Evolutionary conservation across 1,140 invertebrate genomes (phyloP).

Genomic region (Hylaeus anthracinus): DNA sequence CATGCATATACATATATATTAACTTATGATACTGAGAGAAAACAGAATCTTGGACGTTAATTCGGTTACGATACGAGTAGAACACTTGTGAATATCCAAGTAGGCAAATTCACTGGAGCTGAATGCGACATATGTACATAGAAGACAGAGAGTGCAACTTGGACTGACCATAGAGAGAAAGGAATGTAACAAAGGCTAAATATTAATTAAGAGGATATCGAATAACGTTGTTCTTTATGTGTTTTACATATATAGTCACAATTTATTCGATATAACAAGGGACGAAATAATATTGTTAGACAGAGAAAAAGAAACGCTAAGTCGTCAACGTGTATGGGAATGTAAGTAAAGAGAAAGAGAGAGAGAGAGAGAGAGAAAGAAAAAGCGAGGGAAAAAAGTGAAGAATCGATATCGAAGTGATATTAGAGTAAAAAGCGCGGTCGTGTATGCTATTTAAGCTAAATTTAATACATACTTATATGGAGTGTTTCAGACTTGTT

Average conservation of each 20-base stretch:
- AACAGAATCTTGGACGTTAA: constrained; percentile 33
- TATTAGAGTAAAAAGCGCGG: constrained; percentile 66
- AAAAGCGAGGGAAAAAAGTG: constrained; percentile 3
- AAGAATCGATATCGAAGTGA: constrained; percentile 70
- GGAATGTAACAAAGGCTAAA: constrained; percentile 68
- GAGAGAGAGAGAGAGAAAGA: background rate
- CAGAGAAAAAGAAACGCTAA: constrained; percentile 47
- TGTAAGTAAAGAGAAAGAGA: background rate
- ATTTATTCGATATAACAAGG: constrained; percentile 70
- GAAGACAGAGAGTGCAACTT: constrained; percentile 63
- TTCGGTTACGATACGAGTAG: constrained; percentile 37
- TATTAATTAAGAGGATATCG: constrained; percentile 69
- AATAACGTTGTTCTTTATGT: constrained; percentile 71
- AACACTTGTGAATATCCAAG: constrained; percentile 60
- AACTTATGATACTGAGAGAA: constrained; percentile 48
- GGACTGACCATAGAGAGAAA: constrained; percentile 63
- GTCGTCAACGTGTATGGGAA: constrained; percentile 47
- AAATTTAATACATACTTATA: constrained; percentile 71
- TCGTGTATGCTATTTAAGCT: constrained; percentile 66
- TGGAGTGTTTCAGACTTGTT: constrained; percentile 71
- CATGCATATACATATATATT: constrained; percentile 62
- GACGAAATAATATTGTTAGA: constrained; percentile 69
- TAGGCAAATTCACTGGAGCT: constrained; percentile 67
- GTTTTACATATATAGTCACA: constrained; percentile 71
- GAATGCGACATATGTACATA: constrained; percentile 67